Base-by-base conservation (phyloP, 2,113 vertebrate genomes). In the Paracanthobrama guichenoti region DNA sequence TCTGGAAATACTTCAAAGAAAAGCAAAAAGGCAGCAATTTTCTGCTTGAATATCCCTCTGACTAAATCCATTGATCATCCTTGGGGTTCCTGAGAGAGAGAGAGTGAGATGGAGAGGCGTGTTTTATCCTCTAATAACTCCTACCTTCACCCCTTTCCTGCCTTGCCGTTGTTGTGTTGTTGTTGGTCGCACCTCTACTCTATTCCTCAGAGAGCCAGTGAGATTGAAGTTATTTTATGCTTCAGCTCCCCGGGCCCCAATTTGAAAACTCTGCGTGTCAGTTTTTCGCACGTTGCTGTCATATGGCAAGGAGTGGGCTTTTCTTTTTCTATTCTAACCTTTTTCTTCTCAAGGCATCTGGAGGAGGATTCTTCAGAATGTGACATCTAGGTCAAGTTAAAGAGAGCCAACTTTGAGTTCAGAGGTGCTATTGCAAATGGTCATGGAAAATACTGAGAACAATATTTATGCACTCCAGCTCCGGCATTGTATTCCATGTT, bases 21-120 rank as follows among this genome's bases (percentile, higher is more conserved):
- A 94, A 93, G 91, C 91, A 93, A 95, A 98, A 98, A 96, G 96
- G 95, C 96, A 95, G 96, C 97, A 98, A 98, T 99, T 99, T 99
- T 98, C 96, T 98, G 97, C 96, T 98, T 99, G 97, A 99, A 99
- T 99, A 97, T 98, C 96, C 95, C 96, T 93, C 95, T 97, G 97
- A 98, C 96, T 98, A 98, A 98, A 95, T 98, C 97, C 97, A 99
- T 98, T 98, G 97, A 98, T 99, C 98, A 99, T 98, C 95, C 96
- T 95, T 95, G 95, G 96, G 96, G 95, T 95, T 95, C 92, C 95
- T 95, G 95, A 95, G 95, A 96, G 96, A 97, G 90, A 91, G 89
- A 94, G 96, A 96, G 90, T 91, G 93, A 93, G 91, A 94, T 93
- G 93, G 94, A 94, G 93, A 94, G 91, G 96, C 96, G 94, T 97